Conservation (phyloP, 2,888 invertebrate genomes). For the Microdon myrmicae region DNA sequence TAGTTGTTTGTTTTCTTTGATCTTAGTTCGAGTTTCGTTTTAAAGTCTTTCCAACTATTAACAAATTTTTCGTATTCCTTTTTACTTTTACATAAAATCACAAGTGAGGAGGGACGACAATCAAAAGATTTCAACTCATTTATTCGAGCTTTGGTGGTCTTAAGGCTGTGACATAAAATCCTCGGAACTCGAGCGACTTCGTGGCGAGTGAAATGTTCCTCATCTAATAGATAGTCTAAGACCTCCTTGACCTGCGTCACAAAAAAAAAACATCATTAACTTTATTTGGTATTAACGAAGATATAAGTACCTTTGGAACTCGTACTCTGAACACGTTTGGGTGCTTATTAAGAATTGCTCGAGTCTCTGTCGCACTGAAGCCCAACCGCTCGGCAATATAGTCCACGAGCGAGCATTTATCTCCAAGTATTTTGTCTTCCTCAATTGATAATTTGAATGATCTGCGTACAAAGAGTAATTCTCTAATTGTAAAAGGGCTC, state of each 20-base stretch:
- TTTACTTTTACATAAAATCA: slow-evolving; percentile 70
- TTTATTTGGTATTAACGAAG: background rate
- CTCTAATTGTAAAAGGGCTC: background rate
- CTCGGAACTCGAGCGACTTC: slow-evolving; percentile 71
- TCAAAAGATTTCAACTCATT: slow-evolving; percentile 68
- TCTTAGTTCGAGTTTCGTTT: slow-evolving; percentile 7
- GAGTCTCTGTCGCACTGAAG: slow-evolving; percentile 67
- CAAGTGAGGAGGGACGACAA: slow-evolving; percentile 68
- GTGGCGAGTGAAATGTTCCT: slow-evolving; percentile 68
- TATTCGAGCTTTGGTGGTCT: slow-evolving; percentile 70
- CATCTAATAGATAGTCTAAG: slow-evolving; percentile 70
- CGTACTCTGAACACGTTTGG: slow-evolving; percentile 70
- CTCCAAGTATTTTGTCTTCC: slow-evolving; percentile 68
- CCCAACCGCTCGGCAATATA: slow-evolving; percentile 70
- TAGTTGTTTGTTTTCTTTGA: background rate
- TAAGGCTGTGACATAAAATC: slow-evolving; percentile 70
- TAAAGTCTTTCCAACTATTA: slow-evolving; percentile 59
- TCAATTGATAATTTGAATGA: slow-evolving; percentile 61
- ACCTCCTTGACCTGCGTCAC: slow-evolving; percentile 70
- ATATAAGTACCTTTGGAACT: slow-evolving; percentile 68
- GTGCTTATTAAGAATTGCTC: slow-evolving; percentile 68
- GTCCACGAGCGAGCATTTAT: slow-evolving; percentile 68
- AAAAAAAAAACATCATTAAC: slow-evolving; percentile 6
- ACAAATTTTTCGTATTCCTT: slow-evolving; percentile 70
- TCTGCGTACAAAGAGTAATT: slow-evolving; percentile 57